Conservation (phyloP, 2,888 invertebrate species). For the Aporophyla nigra region DNA sequence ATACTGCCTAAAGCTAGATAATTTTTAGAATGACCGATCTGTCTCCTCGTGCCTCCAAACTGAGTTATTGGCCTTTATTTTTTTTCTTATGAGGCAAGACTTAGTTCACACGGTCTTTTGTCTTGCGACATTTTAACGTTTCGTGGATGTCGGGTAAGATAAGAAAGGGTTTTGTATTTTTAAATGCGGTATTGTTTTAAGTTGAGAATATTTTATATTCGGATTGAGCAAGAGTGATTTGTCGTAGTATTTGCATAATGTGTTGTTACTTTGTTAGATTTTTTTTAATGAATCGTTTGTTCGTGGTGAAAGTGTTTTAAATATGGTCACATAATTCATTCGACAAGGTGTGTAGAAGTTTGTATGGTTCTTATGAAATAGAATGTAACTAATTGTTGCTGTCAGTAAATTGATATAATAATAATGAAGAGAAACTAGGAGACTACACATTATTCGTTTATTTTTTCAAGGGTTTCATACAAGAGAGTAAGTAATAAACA, state of each 20-base stretch:
- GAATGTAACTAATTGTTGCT: too few relatives aligned
- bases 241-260: conserved; percentile 67
- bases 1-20: conserved; percentile 84
- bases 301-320: conserved; percentile 53
- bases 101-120: conserved; percentile 85
- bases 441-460: too few relatives aligned
- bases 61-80: conserved; percentile 82
- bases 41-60: conserved; percentile 82
- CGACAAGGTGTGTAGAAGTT: neutral
- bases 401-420: too few relatives aligned
- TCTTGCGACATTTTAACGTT: conserved; percentile 85
- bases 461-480: too few relatives aligned
- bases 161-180: conserved; percentile 86
- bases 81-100: conserved; percentile 79
- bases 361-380: neutral
- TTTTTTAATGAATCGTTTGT: conserved; percentile 52
- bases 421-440: too few relatives aligned
- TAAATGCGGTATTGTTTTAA: conserved; percentile 86
- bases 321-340: conserved; percentile 19
- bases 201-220: conserved; percentile 81
- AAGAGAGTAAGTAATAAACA: too few relatives aligned
- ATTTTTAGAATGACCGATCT: conserved; percentile 85
- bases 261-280: conserved; percentile 44
- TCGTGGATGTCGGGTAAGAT: conserved; percentile 82
- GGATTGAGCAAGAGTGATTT: conserved; percentile 76